phyloP scores from a whole-genome alignment of 2,113 vertebrate species.

The Hyperoodon ampullatus region DNA sequence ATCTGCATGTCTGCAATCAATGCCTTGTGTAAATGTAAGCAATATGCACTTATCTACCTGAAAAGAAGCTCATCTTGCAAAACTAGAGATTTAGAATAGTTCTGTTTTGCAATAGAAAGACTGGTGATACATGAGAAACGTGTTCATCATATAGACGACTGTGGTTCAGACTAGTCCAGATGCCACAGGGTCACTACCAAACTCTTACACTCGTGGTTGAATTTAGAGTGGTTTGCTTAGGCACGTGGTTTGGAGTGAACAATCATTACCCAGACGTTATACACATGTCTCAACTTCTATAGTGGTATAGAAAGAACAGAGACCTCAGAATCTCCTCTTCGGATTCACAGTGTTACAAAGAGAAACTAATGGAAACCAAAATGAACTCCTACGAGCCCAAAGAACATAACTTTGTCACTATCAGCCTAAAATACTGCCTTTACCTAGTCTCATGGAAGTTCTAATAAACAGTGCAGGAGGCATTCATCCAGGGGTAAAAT shows the following conservation, averaged over 20 bases:
- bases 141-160: neutral
- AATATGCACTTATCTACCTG: neutral
- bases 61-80: neutral
- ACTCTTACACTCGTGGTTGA: neutral
- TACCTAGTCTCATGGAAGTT: neutral
- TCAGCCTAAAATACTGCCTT: neutral
- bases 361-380: neutral
- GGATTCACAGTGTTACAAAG: constrained; percentile 59
- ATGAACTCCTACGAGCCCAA: neutral
- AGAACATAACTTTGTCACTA: neutral
- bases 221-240: constrained; percentile 39
- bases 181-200: neutral
- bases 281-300: constrained; percentile 50
- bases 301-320: constrained; percentile 69
- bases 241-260: neutral
- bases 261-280: neutral
- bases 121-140: neutral
- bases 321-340: constrained; percentile 79
- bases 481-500: neutral
- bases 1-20: neutral
- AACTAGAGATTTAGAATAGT: neutral
- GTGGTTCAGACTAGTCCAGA: constrained; percentile 50
- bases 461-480: neutral
- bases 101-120: neutral
- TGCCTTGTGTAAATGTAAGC: neutral